These are phyloP conservation scores for Glossophaga mutica DNA, from an alignment of 2,797 vertebrate genomes.

Conservation along the genomic window DNA sequence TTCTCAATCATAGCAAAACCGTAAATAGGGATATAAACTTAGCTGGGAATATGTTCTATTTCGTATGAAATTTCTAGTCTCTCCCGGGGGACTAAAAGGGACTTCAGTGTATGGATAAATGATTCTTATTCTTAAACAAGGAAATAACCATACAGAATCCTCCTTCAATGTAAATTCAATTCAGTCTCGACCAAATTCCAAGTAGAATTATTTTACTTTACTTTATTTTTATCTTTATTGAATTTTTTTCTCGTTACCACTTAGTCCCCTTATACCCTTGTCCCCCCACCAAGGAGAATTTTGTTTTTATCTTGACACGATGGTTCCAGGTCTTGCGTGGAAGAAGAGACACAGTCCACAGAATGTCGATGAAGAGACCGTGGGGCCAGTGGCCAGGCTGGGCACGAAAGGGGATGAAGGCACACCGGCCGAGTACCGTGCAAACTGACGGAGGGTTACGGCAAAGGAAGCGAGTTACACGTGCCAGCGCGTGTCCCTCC, in stretches of 20 bases:
- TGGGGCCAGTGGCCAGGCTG: not conserved
- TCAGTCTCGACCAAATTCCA: not conserved
- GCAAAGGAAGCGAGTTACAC: fast-evolving
- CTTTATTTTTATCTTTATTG: not conserved
- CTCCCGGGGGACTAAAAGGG: too few species aligned
- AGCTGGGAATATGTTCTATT: not conserved
- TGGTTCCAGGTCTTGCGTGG: not conserved
- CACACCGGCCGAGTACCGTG: fast-evolving
- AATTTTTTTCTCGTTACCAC: not conserved
- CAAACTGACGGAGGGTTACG: fast-evolving
- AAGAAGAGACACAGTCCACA: not conserved
- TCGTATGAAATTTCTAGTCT: not conserved
- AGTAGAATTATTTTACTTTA: not conserved
- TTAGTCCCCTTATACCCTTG: not conserved
- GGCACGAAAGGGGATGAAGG: fast-evolving
- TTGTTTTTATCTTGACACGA: not conserved
- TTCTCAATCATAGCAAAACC: not conserved
- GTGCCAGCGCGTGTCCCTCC: not conserved
- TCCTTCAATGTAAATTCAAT: not conserved
- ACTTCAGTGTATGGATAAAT: not conserved
- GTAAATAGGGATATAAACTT: not conserved
- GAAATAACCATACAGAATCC: fast-evolving
- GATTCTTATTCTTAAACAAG: not conserved
- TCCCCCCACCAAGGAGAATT: not conserved
- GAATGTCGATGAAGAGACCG: fast-evolving